A percentile compares a stretch with the other conserved stretches of the same genome.
Conservation (phyloP, 2,797 vertebrate species). For the Knipowitschia caucasica region DNA sequence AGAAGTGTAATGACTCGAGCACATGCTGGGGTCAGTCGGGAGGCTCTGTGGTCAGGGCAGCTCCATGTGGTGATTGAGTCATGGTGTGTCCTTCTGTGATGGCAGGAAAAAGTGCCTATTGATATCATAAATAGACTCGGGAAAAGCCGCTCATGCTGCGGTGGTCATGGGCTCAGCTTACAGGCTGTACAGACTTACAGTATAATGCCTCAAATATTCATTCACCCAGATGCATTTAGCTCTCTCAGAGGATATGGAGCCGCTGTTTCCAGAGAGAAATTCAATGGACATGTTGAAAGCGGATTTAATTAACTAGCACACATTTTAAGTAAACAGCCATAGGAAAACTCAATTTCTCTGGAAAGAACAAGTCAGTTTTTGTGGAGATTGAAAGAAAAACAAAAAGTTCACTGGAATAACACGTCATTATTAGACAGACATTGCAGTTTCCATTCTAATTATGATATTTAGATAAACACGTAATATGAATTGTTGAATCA, state of each 20-base stretch:
- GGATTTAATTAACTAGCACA: neutral
- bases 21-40: constrained; percentile 48
- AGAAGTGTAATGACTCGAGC: constrained; percentile 24
- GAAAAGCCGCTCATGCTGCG: constrained; percentile 32
- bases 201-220: constrained; percentile 33
- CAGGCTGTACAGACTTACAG: too few relatives aligned
- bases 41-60: constrained; percentile 16
- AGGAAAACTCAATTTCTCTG: too few relatives aligned
- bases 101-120: constrained; percentile 49
- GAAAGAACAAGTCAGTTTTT: too few relatives aligned
- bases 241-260: constrained; percentile 38
- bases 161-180: constrained; percentile 32
- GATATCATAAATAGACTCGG: constrained; percentile 47
- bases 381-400: too few relatives aligned
- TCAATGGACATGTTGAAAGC: constrained; percentile 26
- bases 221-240: constrained; percentile 12
- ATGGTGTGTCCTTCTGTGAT: constrained; percentile 31
- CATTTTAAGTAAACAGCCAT: too few relatives aligned
- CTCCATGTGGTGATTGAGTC: constrained; percentile 50
- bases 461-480: too few relatives aligned
- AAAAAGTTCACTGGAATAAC: too few relatives aligned
- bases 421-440: too few relatives aligned
- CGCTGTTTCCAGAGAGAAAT: constrained; percentile 41
- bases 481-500: too few relatives aligned
- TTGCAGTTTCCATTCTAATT: too few relatives aligned